Base-by-base conservation (phyloP, 2,888 invertebrate species). In the Eristalinus aeneus region DNA sequence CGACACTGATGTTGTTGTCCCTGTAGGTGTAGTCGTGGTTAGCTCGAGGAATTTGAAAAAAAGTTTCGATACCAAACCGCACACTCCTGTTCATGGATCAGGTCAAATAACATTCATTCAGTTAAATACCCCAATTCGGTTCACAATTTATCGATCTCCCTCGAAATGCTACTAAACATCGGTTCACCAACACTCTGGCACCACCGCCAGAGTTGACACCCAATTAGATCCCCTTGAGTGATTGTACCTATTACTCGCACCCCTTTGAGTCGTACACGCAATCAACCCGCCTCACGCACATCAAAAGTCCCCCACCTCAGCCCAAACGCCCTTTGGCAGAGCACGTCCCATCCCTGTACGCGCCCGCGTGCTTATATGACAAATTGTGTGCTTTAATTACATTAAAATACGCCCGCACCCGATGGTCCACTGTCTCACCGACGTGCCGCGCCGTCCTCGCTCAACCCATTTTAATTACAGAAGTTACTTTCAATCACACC, bases 401-500 rank as follows among this genome's bases (percentile, higher is more conserved):
- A 86, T 82, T 86, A 86, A 73, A 64, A 74, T 69, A 65, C 54
- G 31, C 71, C 79, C 67, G 61, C 83, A 71, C 78, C 83, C 79
- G 27, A 16, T 16, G 56, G 56, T 27, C 22, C 56, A 27, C 27
- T 27, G 27, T 27, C 27, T 2, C 27, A 27, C 27, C 27, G 5
- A 2, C 27, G 27, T 27, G 23, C 56, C 11, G 5, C 56, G 56
- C 56, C 12, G 23, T 75, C 63, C 61, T 31, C 76, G 10, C 53
- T 63, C 72, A 74, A 64, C 67, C 72, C 76, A 85, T 76, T 86
- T 86, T 86, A 86, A 82, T 81, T 86, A 86, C 82, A 71, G 53
- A 82, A 82, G 71, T 78, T 74, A 69, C 82, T 78, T 78, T 67
- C 86, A 86, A 86, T 82, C 86, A 86, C 82, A 86, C 86, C 81